phyloP scores from a whole-genome alignment of 2,888 invertebrate species.

The Scaptomyza reducta region DNA sequence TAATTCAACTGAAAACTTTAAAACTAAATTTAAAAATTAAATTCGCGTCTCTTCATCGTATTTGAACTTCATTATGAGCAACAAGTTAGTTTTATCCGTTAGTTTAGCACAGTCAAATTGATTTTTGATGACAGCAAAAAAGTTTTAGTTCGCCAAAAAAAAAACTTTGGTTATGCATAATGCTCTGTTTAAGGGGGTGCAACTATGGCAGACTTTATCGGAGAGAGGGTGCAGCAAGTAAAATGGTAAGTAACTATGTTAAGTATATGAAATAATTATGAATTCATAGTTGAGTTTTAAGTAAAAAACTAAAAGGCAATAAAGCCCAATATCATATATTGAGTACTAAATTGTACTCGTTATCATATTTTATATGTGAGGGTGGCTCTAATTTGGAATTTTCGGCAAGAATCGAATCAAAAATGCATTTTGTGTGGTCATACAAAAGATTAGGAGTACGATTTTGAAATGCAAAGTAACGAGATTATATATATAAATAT shows the following conservation, averaged over 20 bases:
- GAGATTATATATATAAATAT: conserved; percentile 29
- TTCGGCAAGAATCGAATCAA: conserved; percentile 38
- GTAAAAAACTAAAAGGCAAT: conserved; percentile 43
- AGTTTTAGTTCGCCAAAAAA: conserved; percentile 25
- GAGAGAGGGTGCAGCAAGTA: conserved; percentile 38
- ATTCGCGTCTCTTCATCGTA: conserved; percentile 15
- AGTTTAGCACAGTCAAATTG: conserved; percentile 5
- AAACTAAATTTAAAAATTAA: conserved; percentile 16
- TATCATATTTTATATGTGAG: conserved; percentile 28
- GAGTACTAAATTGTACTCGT: conserved; percentile 26
- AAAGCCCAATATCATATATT: conserved; percentile 37
- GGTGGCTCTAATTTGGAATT: conserved; percentile 58
- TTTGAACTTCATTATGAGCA: neutral
- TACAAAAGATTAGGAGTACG: conserved; percentile 43
- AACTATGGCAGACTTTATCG: conserved; percentile 28
- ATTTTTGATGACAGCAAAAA: conserved; percentile 29
- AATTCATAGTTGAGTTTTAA: conserved; percentile 24
- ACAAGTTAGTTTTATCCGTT: conserved; percentile 4
- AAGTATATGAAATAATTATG: conserved; percentile 30
- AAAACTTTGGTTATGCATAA: conserved; percentile 47
- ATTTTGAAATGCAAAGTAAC: conserved; percentile 41
- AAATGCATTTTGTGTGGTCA: conserved; percentile 50
- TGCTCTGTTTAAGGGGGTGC: conserved; percentile 36
- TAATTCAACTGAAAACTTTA: neutral
- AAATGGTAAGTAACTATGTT: conserved; percentile 21